Evolutionary conservation across 2,888 invertebrate species (phyloP).

Genomic region (Eupithecia pulchellata): DNA sequence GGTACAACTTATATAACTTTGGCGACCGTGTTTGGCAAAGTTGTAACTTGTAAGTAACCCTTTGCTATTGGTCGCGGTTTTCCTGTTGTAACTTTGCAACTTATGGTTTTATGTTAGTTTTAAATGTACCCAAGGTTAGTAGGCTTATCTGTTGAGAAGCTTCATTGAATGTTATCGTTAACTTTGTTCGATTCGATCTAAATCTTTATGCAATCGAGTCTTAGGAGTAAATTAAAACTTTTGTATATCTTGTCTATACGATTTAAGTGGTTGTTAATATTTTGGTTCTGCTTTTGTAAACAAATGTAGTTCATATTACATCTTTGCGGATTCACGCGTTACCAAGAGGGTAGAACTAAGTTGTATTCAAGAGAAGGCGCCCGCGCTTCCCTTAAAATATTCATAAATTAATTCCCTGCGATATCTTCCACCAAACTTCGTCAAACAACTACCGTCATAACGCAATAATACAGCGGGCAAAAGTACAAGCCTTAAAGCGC

Average conservation of each 20-base stretch:
- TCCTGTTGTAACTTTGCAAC: conserved; percentile 46
- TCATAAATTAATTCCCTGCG: conserved; percentile 25
- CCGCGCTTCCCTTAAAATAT: conserved; percentile 10
- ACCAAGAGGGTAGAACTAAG: not conserved
- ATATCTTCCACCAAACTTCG: conserved; percentile 43
- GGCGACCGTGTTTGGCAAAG: conserved; percentile 61
- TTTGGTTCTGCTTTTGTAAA: too few species aligned
- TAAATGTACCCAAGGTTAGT: conserved; percentile 27
- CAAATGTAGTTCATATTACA: too few species aligned
- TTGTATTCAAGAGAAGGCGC: not conserved
- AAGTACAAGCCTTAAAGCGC: conserved; percentile 72
- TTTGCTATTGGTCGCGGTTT: conserved; percentile 66
- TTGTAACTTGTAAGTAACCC: conserved; percentile 60
- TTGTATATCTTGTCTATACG: not conserved
- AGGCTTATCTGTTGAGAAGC: conserved; percentile 26
- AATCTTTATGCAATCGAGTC: not conserved
- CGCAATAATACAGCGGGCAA: conserved; percentile 59
- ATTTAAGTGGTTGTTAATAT: too few species aligned
- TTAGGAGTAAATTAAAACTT: not conserved
- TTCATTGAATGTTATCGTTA: conserved; percentile 12
- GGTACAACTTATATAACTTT: conserved; percentile 62
- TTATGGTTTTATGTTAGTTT: conserved; percentile 45
- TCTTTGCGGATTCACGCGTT: not conserved
- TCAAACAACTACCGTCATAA: conserved; percentile 48
- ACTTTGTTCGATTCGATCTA: not conserved